Conservation (phyloP, 2,113 vertebrate genomes). For the Tachuris rubrigastra region DNA sequence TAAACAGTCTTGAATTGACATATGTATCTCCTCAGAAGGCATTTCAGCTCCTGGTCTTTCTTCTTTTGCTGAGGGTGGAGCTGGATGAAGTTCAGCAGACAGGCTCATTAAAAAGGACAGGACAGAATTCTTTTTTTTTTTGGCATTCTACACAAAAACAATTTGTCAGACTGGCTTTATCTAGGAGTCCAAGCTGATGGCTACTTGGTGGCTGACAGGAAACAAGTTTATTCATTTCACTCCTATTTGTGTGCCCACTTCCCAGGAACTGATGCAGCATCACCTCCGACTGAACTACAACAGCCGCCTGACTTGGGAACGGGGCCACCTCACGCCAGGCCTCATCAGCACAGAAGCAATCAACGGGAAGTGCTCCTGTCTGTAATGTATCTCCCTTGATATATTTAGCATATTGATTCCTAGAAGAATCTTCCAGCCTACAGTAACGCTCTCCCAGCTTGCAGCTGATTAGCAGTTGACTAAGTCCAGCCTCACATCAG, state of each 20-base stretch:
- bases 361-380: background rate
- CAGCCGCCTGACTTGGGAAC: background rate
- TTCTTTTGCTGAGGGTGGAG: background rate
- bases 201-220: background rate
- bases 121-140: background rate
- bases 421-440: constrained; percentile 8
- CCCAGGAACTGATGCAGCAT: background rate
- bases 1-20: background rate
- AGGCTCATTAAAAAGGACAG: background rate
- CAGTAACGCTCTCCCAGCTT: background rate
- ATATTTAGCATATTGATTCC: constrained; percentile 28
- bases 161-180: background rate
- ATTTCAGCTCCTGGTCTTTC: background rate
- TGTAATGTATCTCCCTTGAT: background rate
- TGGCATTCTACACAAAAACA: background rate
- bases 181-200: background rate
- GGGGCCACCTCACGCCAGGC: background rate
- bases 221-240: background rate
- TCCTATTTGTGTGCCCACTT: background rate
- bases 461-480: background rate
- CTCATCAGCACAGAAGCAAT: background rate
- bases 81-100: background rate
- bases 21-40: background rate
- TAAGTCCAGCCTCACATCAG: background rate
- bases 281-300: background rate